Base-by-base conservation (phyloP, 2,113 vertebrate genomes). In the Okapia johnstoni region DNA sequence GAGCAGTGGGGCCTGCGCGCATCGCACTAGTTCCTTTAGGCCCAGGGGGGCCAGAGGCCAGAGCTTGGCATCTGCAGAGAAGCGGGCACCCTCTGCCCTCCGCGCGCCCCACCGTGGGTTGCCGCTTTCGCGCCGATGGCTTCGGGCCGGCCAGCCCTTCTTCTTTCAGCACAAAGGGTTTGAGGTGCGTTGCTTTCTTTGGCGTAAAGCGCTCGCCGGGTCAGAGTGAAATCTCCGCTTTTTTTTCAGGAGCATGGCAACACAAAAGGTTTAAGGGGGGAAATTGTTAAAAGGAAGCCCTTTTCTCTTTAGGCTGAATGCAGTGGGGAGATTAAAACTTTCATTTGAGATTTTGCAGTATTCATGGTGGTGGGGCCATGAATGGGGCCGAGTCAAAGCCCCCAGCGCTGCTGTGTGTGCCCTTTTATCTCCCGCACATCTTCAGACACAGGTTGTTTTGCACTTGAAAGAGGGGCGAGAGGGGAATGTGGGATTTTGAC, bases 211-310 rank as follows among this genome's bases (percentile, higher is more conserved):
- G 98, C 98, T 99, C 73, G 48, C 98, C 98, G 98, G 96, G 98
- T 98, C 99, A 98, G 98, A 99, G 99, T 98, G 98, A 99, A 99
- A 99, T 98, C 99, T 99, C 98, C 70, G 98, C 98, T 98, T 99
- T 98, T 73, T 99, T 99, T 99, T 98, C 98, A 99, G 98, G 98
- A 99, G 98, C 98, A 96, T 48, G 88, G 97, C 88, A 89, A 50
- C 98, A 99, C 99, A 99, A 99, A 99, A 98, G 99, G 97, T 98
- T 99, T 99, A 98, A 99, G 99, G 99, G 99, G 98, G 98, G 94
- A 99, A 99, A 99, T 98, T 98, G 98, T 99, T 99, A 99, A 99
- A 99, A 99, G 99, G 99, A 99, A 99, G 98, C 98, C 98, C 98
- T 98, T 99, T 99, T 99, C 99, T 99, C 98, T 99, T 97, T 98